phyloP scores from a whole-genome alignment of 2,113 vertebrate species.

The Zonotrichia leucophrys region DNA sequence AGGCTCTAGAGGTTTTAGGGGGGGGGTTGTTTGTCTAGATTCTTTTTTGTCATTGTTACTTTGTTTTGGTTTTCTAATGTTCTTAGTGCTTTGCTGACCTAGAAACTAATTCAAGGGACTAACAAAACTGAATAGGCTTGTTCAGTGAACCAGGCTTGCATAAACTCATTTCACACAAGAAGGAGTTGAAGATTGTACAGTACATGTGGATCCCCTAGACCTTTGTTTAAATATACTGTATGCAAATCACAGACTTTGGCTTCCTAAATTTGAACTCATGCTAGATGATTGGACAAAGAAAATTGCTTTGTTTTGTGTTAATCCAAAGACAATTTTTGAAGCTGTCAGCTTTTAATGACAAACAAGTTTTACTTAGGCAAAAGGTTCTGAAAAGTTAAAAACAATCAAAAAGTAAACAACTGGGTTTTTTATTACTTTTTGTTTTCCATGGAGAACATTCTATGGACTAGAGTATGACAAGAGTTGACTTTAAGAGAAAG shows the following conservation, averaged over 20 bases:
- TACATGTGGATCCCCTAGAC: background rate
- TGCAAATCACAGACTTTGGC: background rate
- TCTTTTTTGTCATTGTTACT: background rate
- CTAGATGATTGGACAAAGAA: background rate
- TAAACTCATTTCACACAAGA: constrained; percentile 18
- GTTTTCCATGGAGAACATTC: background rate
- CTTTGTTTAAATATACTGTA: background rate
- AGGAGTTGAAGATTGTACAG: background rate
- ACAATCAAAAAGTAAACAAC: background rate
- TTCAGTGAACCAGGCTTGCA: background rate
- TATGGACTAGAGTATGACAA: background rate
- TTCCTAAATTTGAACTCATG: background rate
- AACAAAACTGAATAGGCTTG: background rate
- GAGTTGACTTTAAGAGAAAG: background rate
- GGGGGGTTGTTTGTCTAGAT: background rate
- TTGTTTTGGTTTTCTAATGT: background rate
- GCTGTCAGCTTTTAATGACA: background rate
- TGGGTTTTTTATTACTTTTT: background rate
- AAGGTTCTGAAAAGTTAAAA: background rate
- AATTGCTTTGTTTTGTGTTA: background rate
- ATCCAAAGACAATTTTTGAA: constrained; percentile 8
- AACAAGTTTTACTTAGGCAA: background rate
- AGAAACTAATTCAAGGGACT: constrained; percentile 11
- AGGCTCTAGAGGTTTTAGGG: background rate
- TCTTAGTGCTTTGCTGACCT: background rate